phyloP scores from a whole-genome alignment of 2,888 invertebrate genomes.

The Tipula helvola region DNA sequence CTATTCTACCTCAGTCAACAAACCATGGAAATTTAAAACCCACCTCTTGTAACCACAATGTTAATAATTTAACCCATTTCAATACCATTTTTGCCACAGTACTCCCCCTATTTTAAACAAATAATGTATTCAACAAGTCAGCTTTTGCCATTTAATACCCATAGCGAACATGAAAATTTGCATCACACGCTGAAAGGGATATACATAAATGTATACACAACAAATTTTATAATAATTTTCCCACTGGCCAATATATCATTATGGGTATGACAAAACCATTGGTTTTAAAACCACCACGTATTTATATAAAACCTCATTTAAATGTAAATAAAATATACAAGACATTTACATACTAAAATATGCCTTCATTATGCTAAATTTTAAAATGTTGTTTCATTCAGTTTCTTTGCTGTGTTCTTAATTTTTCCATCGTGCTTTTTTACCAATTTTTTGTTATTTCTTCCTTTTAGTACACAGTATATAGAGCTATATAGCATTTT shows the following conservation, averaged over 20 bases:
- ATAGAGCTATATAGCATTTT: neutral
- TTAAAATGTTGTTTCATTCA: neutral
- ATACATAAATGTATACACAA: neutral
- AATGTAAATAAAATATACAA: neutral
- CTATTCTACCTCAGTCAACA: too few relatives aligned
- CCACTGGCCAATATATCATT: neutral
- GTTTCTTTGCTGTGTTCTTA: neutral
- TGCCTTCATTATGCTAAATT: neutral
- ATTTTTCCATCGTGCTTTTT: neutral
- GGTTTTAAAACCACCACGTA: neutral
- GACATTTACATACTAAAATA: neutral
- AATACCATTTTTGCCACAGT: too few relatives aligned
- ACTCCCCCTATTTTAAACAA: too few relatives aligned
- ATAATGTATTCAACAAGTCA: too few relatives aligned
- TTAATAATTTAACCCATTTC: too few relatives aligned
- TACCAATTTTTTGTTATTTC: neutral
- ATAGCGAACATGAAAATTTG: too few relatives aligned
- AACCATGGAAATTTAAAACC: too few relatives aligned
- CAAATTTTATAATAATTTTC: neutral
- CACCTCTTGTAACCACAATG: too few relatives aligned
- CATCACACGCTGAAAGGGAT: too few relatives aligned
- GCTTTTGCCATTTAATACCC: too few relatives aligned
- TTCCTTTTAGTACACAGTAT: neutral
- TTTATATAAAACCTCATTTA: neutral
- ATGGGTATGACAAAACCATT: neutral